These are phyloP conservation scores for Otolemur crassicaudatus DNA, from an alignment of 2,797 vertebrate genomes.

Conservation along the genomic window DNA sequence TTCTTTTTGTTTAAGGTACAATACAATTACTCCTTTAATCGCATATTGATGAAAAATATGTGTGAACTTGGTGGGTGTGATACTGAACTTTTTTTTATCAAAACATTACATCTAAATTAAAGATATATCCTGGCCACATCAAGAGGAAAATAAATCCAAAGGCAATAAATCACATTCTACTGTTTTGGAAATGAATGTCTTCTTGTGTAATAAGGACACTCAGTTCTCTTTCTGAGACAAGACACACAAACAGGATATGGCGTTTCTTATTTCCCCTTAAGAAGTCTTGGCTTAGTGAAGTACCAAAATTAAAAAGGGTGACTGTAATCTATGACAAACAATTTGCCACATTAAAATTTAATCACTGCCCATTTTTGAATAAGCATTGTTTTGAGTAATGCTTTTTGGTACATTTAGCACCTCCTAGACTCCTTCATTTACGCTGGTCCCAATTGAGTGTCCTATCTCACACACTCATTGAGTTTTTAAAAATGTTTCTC, in stretches of 20 bases:
- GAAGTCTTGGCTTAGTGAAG: conserved; percentile 51
- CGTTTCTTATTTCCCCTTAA: conserved; percentile 52
- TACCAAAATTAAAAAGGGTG: conserved; percentile 28
- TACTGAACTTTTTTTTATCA: conserved; percentile 56
- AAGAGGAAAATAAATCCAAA: conserved; percentile 66
- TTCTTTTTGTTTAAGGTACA: conserved; percentile 32
- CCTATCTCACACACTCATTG: not conserved
- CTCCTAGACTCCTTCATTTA: not conserved
- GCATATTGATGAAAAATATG: conserved; percentile 15
- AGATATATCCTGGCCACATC: conserved; percentile 55
- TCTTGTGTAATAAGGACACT: conserved; percentile 72
- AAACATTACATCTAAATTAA: conserved; percentile 70
- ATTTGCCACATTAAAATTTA: conserved; percentile 46
- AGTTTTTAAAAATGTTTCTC: conserved; percentile 2
- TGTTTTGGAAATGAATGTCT: conserved; percentile 72
- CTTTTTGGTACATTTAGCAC: not conserved
- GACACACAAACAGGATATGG: conserved; percentile 73
- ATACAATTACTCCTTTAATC: conserved; percentile 54
- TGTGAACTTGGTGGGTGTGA: not conserved
- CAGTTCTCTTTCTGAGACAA: conserved; percentile 74
- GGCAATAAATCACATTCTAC: conserved; percentile 69
- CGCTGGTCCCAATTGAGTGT: not conserved
- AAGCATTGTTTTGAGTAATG: not conserved
- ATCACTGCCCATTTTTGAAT: not conserved
- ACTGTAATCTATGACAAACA: conserved; percentile 28